Percentiles rank a stretch among this genome's conserved stretches.
Conservation (phyloP, 2,797 vertebrate species). For the Neomorphus geoffroyi region DNA sequence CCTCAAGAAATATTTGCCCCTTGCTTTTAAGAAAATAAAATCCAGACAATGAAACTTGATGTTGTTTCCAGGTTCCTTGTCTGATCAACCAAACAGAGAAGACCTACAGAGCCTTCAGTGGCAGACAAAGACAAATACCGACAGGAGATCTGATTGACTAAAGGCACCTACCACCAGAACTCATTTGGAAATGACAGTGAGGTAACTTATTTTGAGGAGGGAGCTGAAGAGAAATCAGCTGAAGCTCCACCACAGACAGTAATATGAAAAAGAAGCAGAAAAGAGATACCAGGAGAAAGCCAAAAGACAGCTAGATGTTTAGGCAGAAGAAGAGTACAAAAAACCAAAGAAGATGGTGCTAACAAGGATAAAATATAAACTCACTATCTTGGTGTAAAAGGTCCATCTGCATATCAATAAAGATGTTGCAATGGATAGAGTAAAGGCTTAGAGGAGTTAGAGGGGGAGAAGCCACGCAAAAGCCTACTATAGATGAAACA, state of each 20-base stretch:
- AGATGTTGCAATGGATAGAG: background rate
- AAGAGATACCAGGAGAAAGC: background rate
- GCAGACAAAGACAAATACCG: background rate
- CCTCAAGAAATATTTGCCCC: background rate
- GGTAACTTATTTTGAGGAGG: background rate
- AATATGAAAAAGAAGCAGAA: background rate
- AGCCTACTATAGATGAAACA: background rate
- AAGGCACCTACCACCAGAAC: background rate
- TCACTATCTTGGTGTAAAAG: background rate
- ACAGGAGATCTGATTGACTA: background rate
- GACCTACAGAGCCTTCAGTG: rapidly evolving
- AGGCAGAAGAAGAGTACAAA: background rate
- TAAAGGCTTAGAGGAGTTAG: background rate
- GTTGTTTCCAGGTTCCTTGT: background rate
- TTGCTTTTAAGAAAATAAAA: background rate
- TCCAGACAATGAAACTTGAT: background rate
- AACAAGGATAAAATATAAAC: background rate
- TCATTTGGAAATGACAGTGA: background rate
- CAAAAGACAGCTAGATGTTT: background rate
- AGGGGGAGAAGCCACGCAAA: background rate
- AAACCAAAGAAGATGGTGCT: background rate
- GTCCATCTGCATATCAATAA: background rate
- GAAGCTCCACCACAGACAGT: background rate
- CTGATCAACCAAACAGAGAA: background rate
- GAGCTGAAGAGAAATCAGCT: background rate